A percentile compares a stretch with the other conserved stretches of the same genome.
Conservation (phyloP, 2,113 vertebrate genomes). For the Uria aalge region DNA sequence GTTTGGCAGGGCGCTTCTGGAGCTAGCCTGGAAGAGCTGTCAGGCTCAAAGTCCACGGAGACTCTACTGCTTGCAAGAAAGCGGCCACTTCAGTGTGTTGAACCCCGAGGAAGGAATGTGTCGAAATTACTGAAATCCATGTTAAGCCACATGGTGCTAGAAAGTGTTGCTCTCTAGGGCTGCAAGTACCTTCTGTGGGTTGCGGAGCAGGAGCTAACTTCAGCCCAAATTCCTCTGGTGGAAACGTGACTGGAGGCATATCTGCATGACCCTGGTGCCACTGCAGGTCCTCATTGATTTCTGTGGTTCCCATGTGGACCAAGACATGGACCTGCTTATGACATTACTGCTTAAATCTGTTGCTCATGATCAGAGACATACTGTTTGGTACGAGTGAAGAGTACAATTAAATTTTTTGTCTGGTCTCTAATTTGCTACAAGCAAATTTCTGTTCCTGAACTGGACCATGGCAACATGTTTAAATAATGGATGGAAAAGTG, state of each 20-base stretch:
- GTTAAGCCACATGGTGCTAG: neutral
- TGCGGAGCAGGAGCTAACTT: neutral
- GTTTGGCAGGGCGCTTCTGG: neutral
- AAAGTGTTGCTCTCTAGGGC: neutral
- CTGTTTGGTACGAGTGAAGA: neutral
- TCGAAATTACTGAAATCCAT: fast-evolving
- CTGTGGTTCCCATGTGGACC: fast-evolving
- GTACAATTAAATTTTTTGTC: neutral
- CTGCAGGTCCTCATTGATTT: neutral
- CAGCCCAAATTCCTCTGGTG: neutral
- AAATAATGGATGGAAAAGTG: neutral
- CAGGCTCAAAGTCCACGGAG: neutral
- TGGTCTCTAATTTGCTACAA: neutral
- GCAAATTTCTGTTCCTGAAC: neutral
- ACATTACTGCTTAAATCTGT: neutral
- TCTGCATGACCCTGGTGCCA: neutral
- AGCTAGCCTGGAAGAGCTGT: neutral
- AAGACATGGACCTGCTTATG: neutral
- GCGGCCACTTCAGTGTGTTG: neutral
- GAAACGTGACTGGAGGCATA: neutral
- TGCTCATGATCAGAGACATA: neutral
- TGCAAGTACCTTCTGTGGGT: neutral
- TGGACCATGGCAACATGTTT: neutral
- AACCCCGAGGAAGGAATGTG: neutral
- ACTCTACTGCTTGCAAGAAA: neutral